Base-by-base conservation (phyloP, 1,140 invertebrate genomes). In the Anadara kagoshimensis region DNA sequence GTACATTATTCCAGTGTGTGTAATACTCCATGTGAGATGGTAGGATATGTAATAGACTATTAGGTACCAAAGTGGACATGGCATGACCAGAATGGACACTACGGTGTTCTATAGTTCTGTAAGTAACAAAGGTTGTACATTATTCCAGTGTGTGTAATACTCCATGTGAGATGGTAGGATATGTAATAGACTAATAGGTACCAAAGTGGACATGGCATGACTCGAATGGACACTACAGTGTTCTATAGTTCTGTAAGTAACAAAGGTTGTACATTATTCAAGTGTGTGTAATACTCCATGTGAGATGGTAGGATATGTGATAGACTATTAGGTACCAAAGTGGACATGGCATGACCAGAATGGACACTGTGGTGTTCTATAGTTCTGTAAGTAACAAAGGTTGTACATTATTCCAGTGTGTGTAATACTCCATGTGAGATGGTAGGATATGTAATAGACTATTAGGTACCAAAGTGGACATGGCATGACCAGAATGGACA, bases 81-180 rank as follows among this genome's bases (percentile, higher is more conserved):
- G 82, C 76, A 78, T 90, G 86, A 47, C 82, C 69, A 5, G 67
- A 53, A 5, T 59, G 47, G 18, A 69, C 71, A 44, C 68, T 69
- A 20, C 57, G 20, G 0, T 81, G 29, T 45, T 85, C 83, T 11
- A 87, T 71, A 44, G 56, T 53, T 44, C 81, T 85, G 53, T 12
- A 76, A 73, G n/a, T n/a, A n/a, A n/a, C n/a, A n/a, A n/a, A n/a
- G n/a, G n/a, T n/a, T n/a, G n/a, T n/a, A 83, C 51, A 98, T 89
- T 7, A 92, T 92, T 92, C 96, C 96, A 98, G 62, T 93, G 93
- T n/a, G 93, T 89, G 83, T 97, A 95, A 87, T 96, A 98, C 47
- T 93, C 89, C 11, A 95, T 91, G 83, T 98, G 95, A 10, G 86
- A 78, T 0, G 86, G 61, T 4, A 88, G 89, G 24, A 97, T 89